Percentiles rank a stretch among this genome's conserved stretches.
Conservation (phyloP, 2,888 invertebrate genomes). For the Heliconius aoede region DNA sequence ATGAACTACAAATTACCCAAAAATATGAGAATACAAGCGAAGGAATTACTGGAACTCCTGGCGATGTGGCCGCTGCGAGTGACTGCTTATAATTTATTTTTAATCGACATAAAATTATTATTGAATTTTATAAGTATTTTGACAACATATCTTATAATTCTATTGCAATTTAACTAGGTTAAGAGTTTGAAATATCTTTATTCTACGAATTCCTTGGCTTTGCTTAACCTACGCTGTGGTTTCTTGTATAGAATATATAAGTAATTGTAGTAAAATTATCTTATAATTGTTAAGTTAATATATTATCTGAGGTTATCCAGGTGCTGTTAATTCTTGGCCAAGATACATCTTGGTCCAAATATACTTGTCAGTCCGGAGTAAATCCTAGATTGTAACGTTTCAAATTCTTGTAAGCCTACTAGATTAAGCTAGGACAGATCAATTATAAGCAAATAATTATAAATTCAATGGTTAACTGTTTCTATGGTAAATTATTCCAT, state of each 20-base stretch:
- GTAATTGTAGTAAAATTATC: neutral
- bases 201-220: neutral
- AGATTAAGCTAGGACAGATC: too few relatives aligned
- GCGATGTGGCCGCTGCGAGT: slow-evolving; percentile 61
- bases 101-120: slow-evolving; percentile 67
- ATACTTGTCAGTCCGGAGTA: neutral
- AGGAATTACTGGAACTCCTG: slow-evolving; percentile 68
- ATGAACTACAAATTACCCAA: slow-evolving; percentile 68
- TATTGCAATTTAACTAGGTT: slow-evolving; percentile 9
- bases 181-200: neutral
- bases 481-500: neutral
- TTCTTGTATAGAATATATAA: neutral
- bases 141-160: slow-evolving; percentile 71
- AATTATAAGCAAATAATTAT: too few relatives aligned
- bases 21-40: slow-evolving; percentile 64
- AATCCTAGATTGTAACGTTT: neutral
- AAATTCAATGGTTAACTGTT: neutral
- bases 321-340: neutral
- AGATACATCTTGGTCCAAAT: neutral
- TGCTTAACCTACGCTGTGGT: neutral
- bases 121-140: slow-evolving; percentile 68
- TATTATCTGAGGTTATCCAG: too few relatives aligned
- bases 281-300: too few relatives aligned
- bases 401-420: neutral
- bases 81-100: slow-evolving; percentile 64